phyloP scores from a whole-genome alignment of 2,888 invertebrate genomes.

The Caenorhabditis drosophilae region DNA sequence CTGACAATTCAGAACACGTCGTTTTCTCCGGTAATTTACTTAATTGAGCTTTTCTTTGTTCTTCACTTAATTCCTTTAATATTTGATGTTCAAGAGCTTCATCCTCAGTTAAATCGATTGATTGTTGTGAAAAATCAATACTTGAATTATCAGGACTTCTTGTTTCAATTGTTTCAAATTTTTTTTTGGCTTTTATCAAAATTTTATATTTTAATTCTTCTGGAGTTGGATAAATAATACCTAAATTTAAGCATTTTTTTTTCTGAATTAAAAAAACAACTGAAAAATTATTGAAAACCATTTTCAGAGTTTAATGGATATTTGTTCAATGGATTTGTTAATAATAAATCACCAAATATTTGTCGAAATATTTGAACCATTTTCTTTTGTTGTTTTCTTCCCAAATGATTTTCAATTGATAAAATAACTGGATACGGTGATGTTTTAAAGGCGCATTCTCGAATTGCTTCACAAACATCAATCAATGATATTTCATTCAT shows the following conservation, averaged over 20 bases:
- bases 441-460: slow-evolving; percentile 97
- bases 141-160: slow-evolving; percentile 21
- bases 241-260: slow-evolving; percentile 31
- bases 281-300: neutral
- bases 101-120: slow-evolving; percentile 29
- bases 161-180: slow-evolving; percentile 27
- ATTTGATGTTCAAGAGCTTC: slow-evolving; percentile 24
- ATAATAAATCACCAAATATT: slow-evolving; percentile 58
- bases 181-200: slow-evolving; percentile 57
- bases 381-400: slow-evolving; percentile 53
- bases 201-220: slow-evolving; percentile 56
- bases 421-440: slow-evolving; percentile 95
- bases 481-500: slow-evolving; percentile 53
- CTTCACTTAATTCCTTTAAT: slow-evolving; percentile 35
- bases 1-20: slow-evolving; percentile 46
- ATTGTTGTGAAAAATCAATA: slow-evolving; percentile 18
- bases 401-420: slow-evolving; percentile 99
- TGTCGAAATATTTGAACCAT: slow-evolving; percentile 55
- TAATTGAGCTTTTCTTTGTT: slow-evolving; percentile 36
- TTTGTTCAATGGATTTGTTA: slow-evolving; percentile 49
- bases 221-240: slow-evolving; percentile 55
- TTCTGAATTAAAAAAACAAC: neutral
- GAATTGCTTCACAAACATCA: slow-evolving; percentile 90
- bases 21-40: slow-evolving; percentile 35
- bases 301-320: slow-evolving; percentile 44